A percentile compares a stretch with the other conserved stretches of the same genome.
Evolutionary conservation across 2,888 invertebrate species (phyloP).

Genomic region (Tenthredo livida): DNA sequence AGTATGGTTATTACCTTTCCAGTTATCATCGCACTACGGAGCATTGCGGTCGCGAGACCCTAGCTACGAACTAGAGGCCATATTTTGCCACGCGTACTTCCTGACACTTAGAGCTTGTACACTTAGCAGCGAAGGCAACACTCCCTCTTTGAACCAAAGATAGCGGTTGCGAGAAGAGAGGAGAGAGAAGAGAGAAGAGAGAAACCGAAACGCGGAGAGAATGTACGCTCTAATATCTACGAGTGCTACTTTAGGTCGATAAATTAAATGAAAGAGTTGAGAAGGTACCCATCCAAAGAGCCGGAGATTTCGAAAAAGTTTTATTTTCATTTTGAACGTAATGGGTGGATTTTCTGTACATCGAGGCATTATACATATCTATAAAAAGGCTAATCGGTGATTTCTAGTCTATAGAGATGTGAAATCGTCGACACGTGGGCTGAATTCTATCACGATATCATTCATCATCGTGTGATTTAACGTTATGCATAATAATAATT

Average conservation of each 20-base stretch:
- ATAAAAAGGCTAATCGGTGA: not conserved
- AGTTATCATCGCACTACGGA: slow-evolving; percentile 11
- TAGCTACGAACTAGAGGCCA: not conserved
- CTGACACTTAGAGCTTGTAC: slow-evolving; percentile 33
- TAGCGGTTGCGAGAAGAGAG: not conserved
- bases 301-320: not conserved
- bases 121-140: slow-evolving; percentile 13
- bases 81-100: slow-evolving; percentile 35
- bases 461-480: slow-evolving; percentile 31
- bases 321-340: not conserved
- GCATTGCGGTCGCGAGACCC: slow-evolving; percentile 10
- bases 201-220: not conserved
- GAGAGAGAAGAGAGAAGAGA: not conserved
- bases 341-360: not conserved
- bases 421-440: not conserved
- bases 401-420: not conserved
- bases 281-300: not conserved
- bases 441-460: slow-evolving; percentile 7
- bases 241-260: not conserved
- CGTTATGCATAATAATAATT: slow-evolving; percentile 29
- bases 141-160: slow-evolving; percentile 9
- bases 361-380: not conserved
- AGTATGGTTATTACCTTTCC: slow-evolving; percentile 12
- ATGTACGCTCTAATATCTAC: slow-evolving; percentile 1
- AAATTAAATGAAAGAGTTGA: not conserved